Evolutionary conservation across 2,888 invertebrate species (phyloP).

Genomic region (Drosophila multiciliata): DNA sequence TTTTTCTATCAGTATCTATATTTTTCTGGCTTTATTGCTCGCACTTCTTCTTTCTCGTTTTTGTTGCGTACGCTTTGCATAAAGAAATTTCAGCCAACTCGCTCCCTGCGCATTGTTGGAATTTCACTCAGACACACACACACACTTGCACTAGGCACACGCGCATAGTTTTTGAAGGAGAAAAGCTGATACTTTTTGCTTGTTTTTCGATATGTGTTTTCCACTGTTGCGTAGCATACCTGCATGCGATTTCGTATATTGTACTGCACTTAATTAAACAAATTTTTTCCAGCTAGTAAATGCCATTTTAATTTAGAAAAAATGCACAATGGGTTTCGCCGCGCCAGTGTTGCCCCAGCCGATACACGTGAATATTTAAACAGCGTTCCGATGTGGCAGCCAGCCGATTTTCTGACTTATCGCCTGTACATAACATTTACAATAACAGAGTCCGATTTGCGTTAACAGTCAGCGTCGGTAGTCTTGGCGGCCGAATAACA

Average conservation of each 20-base stretch:
- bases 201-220: constrained; percentile 5
- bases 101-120: constrained; percentile 74
- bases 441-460: constrained; percentile 12
- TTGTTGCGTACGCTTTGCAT: constrained; percentile 63
- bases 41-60: constrained; percentile 41
- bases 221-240: constrained; percentile 22
- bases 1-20: constrained; percentile 39
- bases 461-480: constrained; percentile 6
- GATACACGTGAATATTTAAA: constrained; percentile 25
- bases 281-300: constrained; percentile 26
- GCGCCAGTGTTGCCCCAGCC: constrained; percentile 46
- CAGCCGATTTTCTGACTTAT: constrained; percentile 8
- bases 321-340: constrained; percentile 56
- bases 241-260: constrained; percentile 13
- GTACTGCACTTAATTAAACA: constrained; percentile 48
- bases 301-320: constrained; percentile 62
- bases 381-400: constrained; percentile 21
- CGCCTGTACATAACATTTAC: background rate
- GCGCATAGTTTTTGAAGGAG: constrained; percentile 49
- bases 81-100: constrained; percentile 67
- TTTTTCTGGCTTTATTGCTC: constrained; percentile 39
- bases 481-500: constrained; percentile 6
- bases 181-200: constrained; percentile 31
- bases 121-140: constrained; percentile 66
- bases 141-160: constrained; percentile 37